Conservation (phyloP, 1,140 invertebrate genomes). For the Zaprionus tsacasi region DNA sequence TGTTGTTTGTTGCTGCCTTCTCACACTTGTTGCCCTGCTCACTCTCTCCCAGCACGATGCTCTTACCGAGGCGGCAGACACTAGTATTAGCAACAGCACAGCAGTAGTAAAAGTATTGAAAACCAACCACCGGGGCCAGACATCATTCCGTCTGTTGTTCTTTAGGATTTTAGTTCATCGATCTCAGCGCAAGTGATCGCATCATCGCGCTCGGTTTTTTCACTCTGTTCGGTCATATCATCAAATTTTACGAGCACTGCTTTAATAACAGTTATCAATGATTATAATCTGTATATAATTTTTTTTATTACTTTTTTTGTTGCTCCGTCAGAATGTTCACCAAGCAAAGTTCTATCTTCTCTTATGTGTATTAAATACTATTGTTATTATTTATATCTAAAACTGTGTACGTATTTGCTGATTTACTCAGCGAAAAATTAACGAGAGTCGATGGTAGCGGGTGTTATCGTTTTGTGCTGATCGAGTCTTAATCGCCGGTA, state of each 20-base stretch:
- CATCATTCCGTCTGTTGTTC: conserved; percentile 65
- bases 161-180: conserved; percentile 77
- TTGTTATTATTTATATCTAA: conserved; percentile 15
- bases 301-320: conserved; percentile 16
- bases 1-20: conserved; percentile 56
- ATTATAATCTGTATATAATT: conserved; percentile 13
- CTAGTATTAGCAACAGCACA: neutral
- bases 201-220: conserved; percentile 40
- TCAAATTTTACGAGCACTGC: conserved; percentile 17
- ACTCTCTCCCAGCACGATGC: conserved; percentile 24
- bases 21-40: conserved; percentile 19
- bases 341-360: conserved; percentile 12
- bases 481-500: conserved; percentile 10
- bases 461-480: conserved; percentile 31
- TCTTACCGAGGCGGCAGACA: conserved; percentile 24
- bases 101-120: conserved; percentile 27
- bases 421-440: conserved; percentile 23
- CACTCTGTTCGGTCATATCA: conserved; percentile 10
- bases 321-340: conserved; percentile 4
- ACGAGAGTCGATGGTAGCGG: conserved; percentile 8
- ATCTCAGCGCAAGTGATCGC: conserved; percentile 79
- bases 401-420: conserved; percentile 6
- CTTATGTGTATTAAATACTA: conserved; percentile 32
- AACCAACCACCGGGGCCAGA: conserved; percentile 37
- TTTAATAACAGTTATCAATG: conserved; percentile 25